Evolutionary conservation across 2,797 vertebrate species (phyloP).

Genomic region (Alosa sapidissima): DNA sequence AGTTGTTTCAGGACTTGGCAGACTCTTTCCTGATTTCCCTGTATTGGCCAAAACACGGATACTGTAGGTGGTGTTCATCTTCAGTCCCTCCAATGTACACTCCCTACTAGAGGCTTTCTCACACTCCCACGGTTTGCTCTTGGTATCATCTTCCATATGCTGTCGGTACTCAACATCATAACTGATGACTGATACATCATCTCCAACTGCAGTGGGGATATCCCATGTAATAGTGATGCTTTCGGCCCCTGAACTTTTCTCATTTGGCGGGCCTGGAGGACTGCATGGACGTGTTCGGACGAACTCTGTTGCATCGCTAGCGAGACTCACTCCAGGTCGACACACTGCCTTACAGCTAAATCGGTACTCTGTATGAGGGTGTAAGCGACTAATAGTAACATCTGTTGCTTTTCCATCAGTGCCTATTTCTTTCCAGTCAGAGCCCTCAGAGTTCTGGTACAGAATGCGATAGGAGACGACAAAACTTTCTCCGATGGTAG

Average conservation of each 20-base stretch:
- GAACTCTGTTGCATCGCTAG: conserved; percentile 36
- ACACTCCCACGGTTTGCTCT: conserved; percentile 35
- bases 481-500: neutral
- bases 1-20: conserved; percentile 30
- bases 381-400: conserved; percentile 35
- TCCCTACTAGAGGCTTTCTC: conserved; percentile 37
- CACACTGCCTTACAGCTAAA: conserved; percentile 45
- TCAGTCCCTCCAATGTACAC: conserved; percentile 37
- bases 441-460: conserved; percentile 34
- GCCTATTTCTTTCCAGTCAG: conserved; percentile 41
- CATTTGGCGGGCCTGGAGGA: conserved; percentile 40
- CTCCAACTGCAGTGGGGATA: conserved; percentile 41
- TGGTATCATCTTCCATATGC: conserved; percentile 1
- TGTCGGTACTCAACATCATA: conserved; percentile 44
- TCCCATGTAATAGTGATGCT: conserved; percentile 37
- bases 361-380: conserved; percentile 39
- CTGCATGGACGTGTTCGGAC: conserved; percentile 42
- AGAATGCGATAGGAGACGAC: conserved; percentile 42
- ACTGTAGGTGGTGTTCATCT: conserved; percentile 30
- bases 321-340: conserved; percentile 41
- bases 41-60: conserved; percentile 45
- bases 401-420: conserved; percentile 6
- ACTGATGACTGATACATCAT: conserved; percentile 30
- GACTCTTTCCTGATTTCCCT: conserved; percentile 41
- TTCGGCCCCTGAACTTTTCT: conserved; percentile 6